Evolutionary conservation across 2,888 invertebrate genomes (phyloP).

Genomic region (Camptogramma bilineatum): DNA sequence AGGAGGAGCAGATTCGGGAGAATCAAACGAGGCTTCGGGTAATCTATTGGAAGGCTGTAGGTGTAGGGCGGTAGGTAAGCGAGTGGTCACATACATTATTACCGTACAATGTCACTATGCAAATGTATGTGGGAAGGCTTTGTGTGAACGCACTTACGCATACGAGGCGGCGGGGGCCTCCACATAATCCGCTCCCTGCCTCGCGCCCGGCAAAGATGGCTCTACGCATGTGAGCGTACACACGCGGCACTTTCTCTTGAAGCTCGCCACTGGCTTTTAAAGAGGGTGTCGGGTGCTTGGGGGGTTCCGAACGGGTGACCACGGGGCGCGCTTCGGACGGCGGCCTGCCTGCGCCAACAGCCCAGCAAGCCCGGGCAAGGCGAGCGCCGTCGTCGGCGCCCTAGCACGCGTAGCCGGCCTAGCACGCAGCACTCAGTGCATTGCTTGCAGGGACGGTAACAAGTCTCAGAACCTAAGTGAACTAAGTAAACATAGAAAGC

Average conservation of each 20-base stretch:
- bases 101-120: conserved; percentile 85
- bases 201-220: conserved; percentile 78
- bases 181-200: conserved; percentile 79
- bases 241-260: conserved; percentile 86
- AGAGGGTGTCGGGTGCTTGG: conserved; percentile 76
- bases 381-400: conserved; percentile 28
- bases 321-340: conserved; percentile 73
- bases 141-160: conserved; percentile 84
- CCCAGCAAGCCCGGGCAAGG: conserved; percentile 20
- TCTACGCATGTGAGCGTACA: conserved; percentile 83
- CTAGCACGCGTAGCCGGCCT: conserved; percentile 12
- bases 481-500: too few relatives aligned
- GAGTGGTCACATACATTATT: conserved; percentile 85
- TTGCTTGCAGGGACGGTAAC: not conserved
- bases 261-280: conserved; percentile 87
- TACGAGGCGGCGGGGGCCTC: conserved; percentile 77
- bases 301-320: conserved; percentile 85
- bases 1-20: conserved; percentile 24
- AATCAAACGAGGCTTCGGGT: conserved; percentile 33
- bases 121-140: conserved; percentile 84
- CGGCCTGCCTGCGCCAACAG: conserved; percentile 52
- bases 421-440: conserved; percentile 6
- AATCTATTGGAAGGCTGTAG: conserved; percentile 78
- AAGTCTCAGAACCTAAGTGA: too few relatives aligned
- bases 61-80: conserved; percentile 57